Percentiles rank a stretch among this genome's conserved stretches.
Conservation (phyloP, 1,140 invertebrate species). For the Olivierus martensii region DNA sequence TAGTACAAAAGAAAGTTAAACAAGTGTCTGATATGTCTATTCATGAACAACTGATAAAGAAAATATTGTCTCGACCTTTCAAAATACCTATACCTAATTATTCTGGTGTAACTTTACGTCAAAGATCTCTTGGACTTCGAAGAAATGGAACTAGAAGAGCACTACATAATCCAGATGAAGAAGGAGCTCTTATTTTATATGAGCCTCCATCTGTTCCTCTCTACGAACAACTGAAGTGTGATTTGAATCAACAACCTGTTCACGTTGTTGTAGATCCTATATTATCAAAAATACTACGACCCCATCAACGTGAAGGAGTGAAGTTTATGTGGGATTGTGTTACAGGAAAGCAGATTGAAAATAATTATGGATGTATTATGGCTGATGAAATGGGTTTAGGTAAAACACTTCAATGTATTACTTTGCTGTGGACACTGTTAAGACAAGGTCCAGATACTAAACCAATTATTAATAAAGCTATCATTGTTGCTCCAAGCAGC, state of each 20-base stretch:
- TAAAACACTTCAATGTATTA: conserved; percentile 97
- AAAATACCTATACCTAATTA: conserved; percentile 91
- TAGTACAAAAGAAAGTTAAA: conserved; percentile 21
- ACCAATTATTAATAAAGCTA: conserved; percentile 75
- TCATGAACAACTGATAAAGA: conserved; percentile 62
- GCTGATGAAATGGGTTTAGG: conserved; percentile 96
- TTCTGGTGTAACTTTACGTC: conserved; percentile 41
- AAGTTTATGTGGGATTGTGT: conserved; percentile 99
- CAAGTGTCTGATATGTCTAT: conserved; percentile 10
- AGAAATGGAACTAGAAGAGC: conserved; percentile 51
- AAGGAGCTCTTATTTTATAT: conserved; percentile 84
- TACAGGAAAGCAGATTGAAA: conserved; percentile 74
- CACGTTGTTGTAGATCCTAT: conserved; percentile 47
- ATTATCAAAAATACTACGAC: conserved; percentile 45
- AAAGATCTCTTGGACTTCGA: conserved; percentile 54
- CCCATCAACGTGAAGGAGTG: conserved; percentile 98
- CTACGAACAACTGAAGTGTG: conserved; percentile 81
- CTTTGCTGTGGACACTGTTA: conserved; percentile 87
- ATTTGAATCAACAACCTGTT: conserved; percentile 78
- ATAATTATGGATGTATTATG: conserved; percentile 92
- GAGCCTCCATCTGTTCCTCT: conserved; percentile 52
- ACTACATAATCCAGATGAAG: conserved; percentile 85
- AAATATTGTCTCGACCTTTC: conserved; percentile 77
- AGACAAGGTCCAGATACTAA: conserved; percentile 58
- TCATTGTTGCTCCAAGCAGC: conserved; percentile 93